Percentiles rank a stretch among this genome's conserved stretches.
Conservation (phyloP, 2,797 vertebrate genomes). For the Euthynnus affinis region DNA sequence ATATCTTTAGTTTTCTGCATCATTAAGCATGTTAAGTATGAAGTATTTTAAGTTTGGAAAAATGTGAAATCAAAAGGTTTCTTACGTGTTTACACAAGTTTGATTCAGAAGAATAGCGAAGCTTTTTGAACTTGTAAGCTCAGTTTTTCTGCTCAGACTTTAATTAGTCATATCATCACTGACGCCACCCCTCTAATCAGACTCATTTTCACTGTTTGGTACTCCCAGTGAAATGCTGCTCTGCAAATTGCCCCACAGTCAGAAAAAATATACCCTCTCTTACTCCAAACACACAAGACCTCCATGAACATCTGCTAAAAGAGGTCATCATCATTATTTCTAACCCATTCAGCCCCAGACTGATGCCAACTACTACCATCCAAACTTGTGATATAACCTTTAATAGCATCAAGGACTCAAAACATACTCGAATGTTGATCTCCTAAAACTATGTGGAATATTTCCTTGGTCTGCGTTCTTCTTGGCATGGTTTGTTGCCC, state of each 20-base stretch:
- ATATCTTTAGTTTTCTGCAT: slow-evolving; percentile 10
- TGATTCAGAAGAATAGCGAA: not conserved
- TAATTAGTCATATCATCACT: not conserved
- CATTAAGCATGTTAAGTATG: slow-evolving; percentile 24
- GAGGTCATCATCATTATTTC: not conserved
- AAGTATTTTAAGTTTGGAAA: slow-evolving; percentile 18
- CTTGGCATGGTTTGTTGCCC: slow-evolving; percentile 15
- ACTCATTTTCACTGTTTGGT: too few species aligned
- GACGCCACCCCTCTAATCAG: too few species aligned
- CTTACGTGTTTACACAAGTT: not conserved
- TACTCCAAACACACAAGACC: not conserved
- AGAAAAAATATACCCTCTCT: not conserved
- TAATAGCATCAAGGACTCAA: not conserved
- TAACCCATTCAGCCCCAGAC: not conserved
- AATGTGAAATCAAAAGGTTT: slow-evolving; percentile 39
- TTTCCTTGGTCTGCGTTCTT: too few species aligned
- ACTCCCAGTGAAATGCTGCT: not conserved
- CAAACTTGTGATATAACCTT: not conserved
- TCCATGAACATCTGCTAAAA: not conserved
- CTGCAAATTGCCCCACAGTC: not conserved
- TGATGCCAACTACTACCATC: not conserved
- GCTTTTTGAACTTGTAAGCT: slow-evolving; percentile 20
- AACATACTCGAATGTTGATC: slow-evolving; percentile 15
- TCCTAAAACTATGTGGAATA: slow-evolving; percentile 21
- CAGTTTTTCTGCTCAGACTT: not conserved